phyloP scores from a whole-genome alignment of 2,888 invertebrate genomes.

The Lymantria dispar region DNA sequence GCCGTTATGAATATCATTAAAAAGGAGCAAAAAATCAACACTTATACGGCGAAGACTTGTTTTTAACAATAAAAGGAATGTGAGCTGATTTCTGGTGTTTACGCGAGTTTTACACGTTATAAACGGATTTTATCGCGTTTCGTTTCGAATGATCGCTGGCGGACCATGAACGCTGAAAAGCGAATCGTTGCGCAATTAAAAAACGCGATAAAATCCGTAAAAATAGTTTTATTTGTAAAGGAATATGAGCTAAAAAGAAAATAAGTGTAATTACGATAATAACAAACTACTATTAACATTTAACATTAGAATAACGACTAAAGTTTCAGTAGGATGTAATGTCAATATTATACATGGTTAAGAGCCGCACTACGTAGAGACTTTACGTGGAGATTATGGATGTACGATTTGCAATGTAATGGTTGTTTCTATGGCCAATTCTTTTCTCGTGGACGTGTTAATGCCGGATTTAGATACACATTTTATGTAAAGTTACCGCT shows the following conservation, averaged over 20 bases:
- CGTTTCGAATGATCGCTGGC: too few relatives aligned
- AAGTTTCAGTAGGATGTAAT: constrained; percentile 27
- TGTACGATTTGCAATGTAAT: constrained; percentile 20
- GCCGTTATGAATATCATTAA: too few relatives aligned
- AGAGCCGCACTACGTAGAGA: constrained; percentile 16
- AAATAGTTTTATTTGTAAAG: too few relatives aligned
- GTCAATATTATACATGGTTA: constrained; percentile 33
- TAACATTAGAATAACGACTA: constrained; percentile 29
- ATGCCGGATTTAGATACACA: not conserved
- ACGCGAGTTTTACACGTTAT: too few relatives aligned
- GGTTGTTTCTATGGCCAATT: constrained; percentile 27
- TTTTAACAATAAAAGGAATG: not conserved
- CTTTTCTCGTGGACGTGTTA: constrained; percentile 14
- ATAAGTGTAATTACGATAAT: constrained; percentile 27
- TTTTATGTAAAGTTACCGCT: not conserved
- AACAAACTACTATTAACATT: constrained; percentile 27
- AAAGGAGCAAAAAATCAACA: too few relatives aligned
- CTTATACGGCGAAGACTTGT: too few relatives aligned
- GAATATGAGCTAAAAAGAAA: not conserved
- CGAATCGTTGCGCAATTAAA: too few relatives aligned
- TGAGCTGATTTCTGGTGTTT: too few relatives aligned
- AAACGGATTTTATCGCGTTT: too few relatives aligned
- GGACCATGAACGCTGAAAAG: too few relatives aligned
- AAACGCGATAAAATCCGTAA: too few relatives aligned
- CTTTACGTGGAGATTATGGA: constrained; percentile 22